A percentile compares a stretch with the other conserved stretches of the same genome.
These are phyloP conservation scores for Xestia sexstrigata DNA, from an alignment of 2,888 invertebrate species.

Conservation along the genomic window DNA sequence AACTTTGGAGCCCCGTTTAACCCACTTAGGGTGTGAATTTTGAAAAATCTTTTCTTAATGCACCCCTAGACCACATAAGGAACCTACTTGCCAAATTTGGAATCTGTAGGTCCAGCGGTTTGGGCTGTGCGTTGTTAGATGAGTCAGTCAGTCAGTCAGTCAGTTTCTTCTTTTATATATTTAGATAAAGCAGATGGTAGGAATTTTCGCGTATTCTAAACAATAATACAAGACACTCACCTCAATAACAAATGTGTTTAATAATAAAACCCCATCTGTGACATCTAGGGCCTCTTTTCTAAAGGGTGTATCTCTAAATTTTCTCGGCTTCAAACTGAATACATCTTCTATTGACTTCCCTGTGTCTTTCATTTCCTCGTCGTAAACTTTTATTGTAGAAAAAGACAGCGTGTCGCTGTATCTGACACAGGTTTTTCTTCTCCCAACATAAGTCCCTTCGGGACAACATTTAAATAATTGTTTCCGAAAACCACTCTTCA, in stretches of 20 bases:
- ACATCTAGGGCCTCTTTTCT: background rate
- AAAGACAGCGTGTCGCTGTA: constrained; percentile 12
- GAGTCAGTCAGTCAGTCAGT: no score
- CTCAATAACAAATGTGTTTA: constrained; percentile 39
- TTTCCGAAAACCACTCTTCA: background rate
- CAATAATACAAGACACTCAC: constrained; percentile 20
- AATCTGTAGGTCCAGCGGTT: no score
- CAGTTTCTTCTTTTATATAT: no score
- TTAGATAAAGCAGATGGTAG: background rate
- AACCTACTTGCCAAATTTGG: no score
- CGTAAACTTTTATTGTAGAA: constrained; percentile 24
- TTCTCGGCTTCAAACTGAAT: constrained; percentile 20
- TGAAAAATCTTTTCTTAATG: no score
- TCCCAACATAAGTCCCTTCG: background rate
- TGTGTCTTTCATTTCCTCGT: constrained; percentile 14
- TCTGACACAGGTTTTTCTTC: background rate
- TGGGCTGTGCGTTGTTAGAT: no score
- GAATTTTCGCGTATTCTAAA: background rate
- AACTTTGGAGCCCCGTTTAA: no score
- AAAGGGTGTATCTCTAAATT: constrained; percentile 23
- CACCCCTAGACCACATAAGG: no score
- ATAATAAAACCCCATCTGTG: background rate
- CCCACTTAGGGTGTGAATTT: no score
- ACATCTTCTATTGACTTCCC: constrained; percentile 25
- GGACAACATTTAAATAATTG: constrained; percentile 33